Evolutionary conservation across 2,113 vertebrate species (phyloP).

Genomic region (Tapirus terrestris): DNA sequence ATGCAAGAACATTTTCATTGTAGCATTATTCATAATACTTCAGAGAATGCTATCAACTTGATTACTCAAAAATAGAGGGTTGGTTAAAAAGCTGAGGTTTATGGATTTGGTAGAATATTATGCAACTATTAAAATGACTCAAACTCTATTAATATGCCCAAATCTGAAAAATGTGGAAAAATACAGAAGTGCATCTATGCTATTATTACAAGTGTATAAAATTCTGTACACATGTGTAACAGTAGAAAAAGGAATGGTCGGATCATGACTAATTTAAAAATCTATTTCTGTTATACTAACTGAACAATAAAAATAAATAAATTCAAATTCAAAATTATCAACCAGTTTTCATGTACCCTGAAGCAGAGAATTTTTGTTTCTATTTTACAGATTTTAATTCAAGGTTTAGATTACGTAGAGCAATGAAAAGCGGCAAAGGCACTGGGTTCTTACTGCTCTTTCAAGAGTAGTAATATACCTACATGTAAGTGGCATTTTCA

Average conservation of each 20-base stretch:
- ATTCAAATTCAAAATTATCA: neutral
- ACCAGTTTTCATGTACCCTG: neutral
- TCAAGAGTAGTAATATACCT: neutral
- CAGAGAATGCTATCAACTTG: neutral
- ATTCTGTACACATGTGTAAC: neutral
- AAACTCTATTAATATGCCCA: neutral
- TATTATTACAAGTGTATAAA: neutral
- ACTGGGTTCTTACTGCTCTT: neutral
- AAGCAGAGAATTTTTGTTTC: neutral
- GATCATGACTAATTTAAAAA: neutral
- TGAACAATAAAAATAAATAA: neutral
- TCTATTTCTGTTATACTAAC: neutral
- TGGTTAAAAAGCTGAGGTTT: neutral
- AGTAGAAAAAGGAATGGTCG: neutral
- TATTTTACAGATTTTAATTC: neutral
- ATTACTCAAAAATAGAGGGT: neutral
- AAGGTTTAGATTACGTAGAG: neutral
- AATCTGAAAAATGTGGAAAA: neutral
- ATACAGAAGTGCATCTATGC: neutral
- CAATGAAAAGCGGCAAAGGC: neutral
- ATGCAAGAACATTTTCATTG: neutral
- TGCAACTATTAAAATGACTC: neutral
- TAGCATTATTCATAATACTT: neutral
- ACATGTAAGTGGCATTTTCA: neutral
- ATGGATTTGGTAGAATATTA: neutral